Evolutionary conservation across 1,140 invertebrate species (phyloP).

Genomic region (Leptonema lineaticorne): DNA sequence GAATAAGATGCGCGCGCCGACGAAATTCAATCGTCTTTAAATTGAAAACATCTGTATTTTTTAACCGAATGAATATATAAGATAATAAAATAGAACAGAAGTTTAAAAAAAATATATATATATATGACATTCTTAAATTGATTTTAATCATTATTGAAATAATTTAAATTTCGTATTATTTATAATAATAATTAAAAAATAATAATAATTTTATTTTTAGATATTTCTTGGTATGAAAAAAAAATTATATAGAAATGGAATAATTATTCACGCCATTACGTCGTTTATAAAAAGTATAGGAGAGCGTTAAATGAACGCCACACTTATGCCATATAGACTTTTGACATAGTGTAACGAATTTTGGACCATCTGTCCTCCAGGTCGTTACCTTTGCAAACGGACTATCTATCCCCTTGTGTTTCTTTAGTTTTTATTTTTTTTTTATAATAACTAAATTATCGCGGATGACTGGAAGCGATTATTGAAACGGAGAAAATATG

Average conservation of each 20-base stretch:
- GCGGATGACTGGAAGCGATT: neutral
- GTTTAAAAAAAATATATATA: neutral
- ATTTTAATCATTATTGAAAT: neutral
- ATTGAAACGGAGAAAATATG: neutral
- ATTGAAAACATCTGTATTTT: slow-evolving; percentile 20
- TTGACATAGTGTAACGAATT: slow-evolving; percentile 32
- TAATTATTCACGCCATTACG: too few species aligned
- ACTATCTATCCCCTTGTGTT: neutral
- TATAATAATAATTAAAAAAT: neutral
- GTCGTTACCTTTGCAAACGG: slow-evolving; percentile 4
- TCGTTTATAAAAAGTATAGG: neutral
- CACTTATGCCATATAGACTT: neutral
- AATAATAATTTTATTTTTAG: too few species aligned
- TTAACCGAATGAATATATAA: neutral
- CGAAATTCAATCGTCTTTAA: slow-evolving; percentile 23
- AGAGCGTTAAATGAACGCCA: neutral
- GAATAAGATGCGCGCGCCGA: neutral
- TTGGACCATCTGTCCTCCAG: slow-evolving; percentile 28
- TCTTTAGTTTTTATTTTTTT: slow-evolving; percentile 13
- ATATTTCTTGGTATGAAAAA: too few species aligned
- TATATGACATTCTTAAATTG: neutral
- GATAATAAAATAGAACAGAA: neutral
- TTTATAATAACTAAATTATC: slow-evolving; percentile 7
- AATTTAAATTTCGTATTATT: too few species aligned
- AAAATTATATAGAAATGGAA: too few species aligned